Percentiles rank a stretch among this genome's conserved stretches.
These are phyloP conservation scores for Parasteatoda lunata DNA, from an alignment of 2,888 invertebrate genomes.

Conservation along the genomic window DNA sequence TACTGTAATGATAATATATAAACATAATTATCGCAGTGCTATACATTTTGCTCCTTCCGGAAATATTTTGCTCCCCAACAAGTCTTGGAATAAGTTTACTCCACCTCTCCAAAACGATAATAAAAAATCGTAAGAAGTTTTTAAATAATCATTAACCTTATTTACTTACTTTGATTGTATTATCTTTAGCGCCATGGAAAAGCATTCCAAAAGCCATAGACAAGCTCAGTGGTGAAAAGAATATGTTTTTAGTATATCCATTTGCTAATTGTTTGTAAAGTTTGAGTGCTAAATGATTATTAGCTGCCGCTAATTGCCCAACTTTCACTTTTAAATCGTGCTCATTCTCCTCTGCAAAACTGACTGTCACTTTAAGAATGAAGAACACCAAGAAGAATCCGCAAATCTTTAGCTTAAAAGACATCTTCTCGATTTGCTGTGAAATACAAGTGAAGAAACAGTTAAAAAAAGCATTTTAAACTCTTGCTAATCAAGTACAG, in stretches of 20 bases:
- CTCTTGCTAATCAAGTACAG: too few species aligned
- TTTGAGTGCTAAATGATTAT: constrained; percentile 4
- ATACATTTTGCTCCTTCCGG: constrained; percentile 11
- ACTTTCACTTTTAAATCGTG: too few species aligned
- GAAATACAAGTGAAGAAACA: too few species aligned
- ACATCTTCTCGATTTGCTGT: too few species aligned
- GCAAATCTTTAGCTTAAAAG: too few species aligned
- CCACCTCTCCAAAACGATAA: neutral
- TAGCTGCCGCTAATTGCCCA: neutral
- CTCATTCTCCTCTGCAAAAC: too few species aligned
- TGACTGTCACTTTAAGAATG: too few species aligned
- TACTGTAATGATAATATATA: neutral
- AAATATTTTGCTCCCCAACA: neutral
- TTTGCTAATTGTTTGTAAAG: neutral
- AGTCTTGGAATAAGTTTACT: neutral
- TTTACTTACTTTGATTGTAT: neutral
- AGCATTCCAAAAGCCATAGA: constrained; percentile 12
- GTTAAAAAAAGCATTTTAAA: too few species aligned
- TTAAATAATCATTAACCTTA: neutral
- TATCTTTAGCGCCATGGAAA: neutral
- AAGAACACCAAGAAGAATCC: too few species aligned
- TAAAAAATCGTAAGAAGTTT: neutral
- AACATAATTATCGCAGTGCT: neutral
- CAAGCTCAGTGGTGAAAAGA: constrained; percentile 3
- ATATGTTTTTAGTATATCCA: neutral